Evolutionary conservation across 1,140 invertebrate species (phyloP), one percentile per base, ranked within the genome.

Genomic region (Macrobrachium nipponense): DNA sequence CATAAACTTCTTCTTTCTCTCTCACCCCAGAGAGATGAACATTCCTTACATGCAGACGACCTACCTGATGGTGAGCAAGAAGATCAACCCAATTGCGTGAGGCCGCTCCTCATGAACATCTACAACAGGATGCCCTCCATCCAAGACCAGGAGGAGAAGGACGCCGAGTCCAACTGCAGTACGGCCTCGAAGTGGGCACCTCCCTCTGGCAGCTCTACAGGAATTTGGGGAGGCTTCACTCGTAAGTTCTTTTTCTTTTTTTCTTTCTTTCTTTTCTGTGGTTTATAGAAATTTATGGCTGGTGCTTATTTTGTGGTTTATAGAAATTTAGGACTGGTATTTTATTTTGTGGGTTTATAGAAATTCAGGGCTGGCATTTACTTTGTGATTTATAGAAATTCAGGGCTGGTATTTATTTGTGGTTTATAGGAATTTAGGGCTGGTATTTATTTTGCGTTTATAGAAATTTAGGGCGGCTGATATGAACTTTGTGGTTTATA

Each of bases 31-130:
- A 58, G 88, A 88, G 62, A 87, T 88, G 80, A 72, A 84, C 75
- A 83, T 87, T 27, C 61, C 84, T 6, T 88, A 88, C 76, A 83
- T 88, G 61, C 79, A 86, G 60, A 82, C 82, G 44, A 84, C 83
- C 5, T 88, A 84, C 61, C 72, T 88, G 11, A 80, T 87, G 76
- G 64, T 88, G 64, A 88, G 80, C 43, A 87, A 88, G 66, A 88
- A 87, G 70, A 36, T 88, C 43, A 88, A 88, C 68, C 88, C 88
- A n/a, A n/a, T 0, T 88, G 88, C 66, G 88, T 88, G 20, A 75
- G 88, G 23, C 88, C 88, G 8, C 81, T 86, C 18, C 80, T 88
- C 43, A 87, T 88, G 80, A 88, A 88, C 75, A 79, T 88, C 59
- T 88, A 88, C 84, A 88, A 87, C 77, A 73, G 80, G 17, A 70